Evolutionary conservation across 2,888 invertebrate species (phyloP), one percentile per base, ranked within the genome.

Genomic region (Fragum fragum): DNA sequence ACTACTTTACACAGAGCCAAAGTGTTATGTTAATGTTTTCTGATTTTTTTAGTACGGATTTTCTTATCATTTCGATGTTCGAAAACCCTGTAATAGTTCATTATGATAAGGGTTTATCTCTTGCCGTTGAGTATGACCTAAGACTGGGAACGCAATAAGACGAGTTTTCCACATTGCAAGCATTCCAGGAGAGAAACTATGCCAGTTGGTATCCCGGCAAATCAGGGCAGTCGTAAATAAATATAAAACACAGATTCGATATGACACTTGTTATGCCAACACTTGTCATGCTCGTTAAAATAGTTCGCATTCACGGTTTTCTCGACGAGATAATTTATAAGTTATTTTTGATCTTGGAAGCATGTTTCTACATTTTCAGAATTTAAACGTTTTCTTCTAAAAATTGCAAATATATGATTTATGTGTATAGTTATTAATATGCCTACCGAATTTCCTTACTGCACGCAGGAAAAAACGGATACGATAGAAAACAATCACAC

Each of bases 81-180:
- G 9, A 36, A 36, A 6, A 36, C 52, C 52, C 5, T n/a, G n/a
- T n/a, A n/a, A n/a, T n/a, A n/a, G n/a, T n/a, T n/a, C n/a, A 14
- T 26, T 14, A 57, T 21, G 57, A 7, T 26, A 26, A 57, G 14
- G 14, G 26, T 32, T 32, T 36, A 66, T 66, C 42, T 42, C 21
- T 18, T 23, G 42, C 42, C 42, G 66, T 66, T 66, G 66, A 42
- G 66, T 66, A 66, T 66, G 66, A 66, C 66, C 66, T 66, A 36
- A 21, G 66, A 66, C 66, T 39, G 66, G 66, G 66, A 66, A 66
- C 42, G 66, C 29, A 39, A 42, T 66, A 66, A 66, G 66, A 66
- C 66, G 66, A 66, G 66, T 39, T 66, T 66, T 42, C 66, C 66
- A 66, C 66, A 66, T 66, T 66, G 66, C 23, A 14, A 5, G 28